phyloP scores from a whole-genome alignment of 2,113 vertebrate genomes.

The Haliaeetus leucogaster region DNA sequence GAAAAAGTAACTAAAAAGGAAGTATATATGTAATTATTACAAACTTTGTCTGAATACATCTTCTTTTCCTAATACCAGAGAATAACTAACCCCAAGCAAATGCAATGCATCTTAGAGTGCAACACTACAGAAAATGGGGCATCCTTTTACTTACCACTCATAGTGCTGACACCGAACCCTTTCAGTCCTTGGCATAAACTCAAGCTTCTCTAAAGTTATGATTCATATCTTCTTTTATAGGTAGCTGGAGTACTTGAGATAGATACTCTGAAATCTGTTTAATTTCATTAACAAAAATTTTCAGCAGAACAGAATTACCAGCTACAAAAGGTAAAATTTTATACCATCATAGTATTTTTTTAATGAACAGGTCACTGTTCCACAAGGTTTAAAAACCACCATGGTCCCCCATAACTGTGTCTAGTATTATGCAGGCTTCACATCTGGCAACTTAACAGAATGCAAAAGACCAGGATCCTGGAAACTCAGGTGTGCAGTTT shows the following conservation, averaged over 20 bases:
- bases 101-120: not conserved
- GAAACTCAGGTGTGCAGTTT: not conserved
- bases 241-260: not conserved
- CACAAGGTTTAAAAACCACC: not conserved
- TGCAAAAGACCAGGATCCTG: not conserved
- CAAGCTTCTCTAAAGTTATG: not conserved
- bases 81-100: not conserved
- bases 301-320: not conserved
- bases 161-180: not conserved
- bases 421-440: not conserved
- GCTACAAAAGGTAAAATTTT: not conserved
- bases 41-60: not conserved
- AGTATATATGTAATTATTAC: not conserved
- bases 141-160: not conserved
- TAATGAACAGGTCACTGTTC: not conserved
- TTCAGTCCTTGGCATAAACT: not conserved
- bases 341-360: not conserved
- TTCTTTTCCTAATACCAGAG: not conserved
- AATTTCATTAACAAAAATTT: not conserved
- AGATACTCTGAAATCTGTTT: not conserved
- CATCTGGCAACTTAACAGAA: not conserved
- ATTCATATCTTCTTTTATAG: not conserved
- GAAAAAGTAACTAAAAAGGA: not conserved
- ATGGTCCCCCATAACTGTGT: not conserved
- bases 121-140: not conserved